phyloP scores from a whole-genome alignment of 2,797 vertebrate genomes.

The Tauraco hartlaubi region DNA sequence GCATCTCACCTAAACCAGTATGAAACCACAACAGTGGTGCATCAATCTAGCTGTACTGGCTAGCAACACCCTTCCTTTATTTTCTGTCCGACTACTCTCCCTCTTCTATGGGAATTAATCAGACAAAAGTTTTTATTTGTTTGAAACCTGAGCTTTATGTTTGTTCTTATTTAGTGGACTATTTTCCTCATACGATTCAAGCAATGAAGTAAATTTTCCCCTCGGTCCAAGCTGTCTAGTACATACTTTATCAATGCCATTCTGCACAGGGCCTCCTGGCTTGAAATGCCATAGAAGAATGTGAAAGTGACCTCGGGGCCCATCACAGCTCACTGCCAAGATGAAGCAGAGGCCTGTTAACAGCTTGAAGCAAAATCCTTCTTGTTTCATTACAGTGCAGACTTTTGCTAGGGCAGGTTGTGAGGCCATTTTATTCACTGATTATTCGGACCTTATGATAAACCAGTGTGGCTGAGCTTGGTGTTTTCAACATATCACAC shows the following conservation, averaged over 20 bases:
- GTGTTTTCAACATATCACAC: neutral
- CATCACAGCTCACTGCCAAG: neutral
- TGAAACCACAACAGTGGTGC: neutral
- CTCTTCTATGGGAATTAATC: neutral
- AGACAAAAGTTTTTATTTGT: neutral
- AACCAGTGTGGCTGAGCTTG: neutral
- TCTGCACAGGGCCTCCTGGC: neutral
- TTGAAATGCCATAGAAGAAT: neutral
- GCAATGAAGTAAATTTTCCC: neutral
- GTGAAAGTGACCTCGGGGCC: neutral
- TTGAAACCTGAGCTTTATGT: neutral
- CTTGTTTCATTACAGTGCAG: neutral
- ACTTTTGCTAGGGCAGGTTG: neutral
- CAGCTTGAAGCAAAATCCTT: constrained; percentile 7
- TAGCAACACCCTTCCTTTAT: neutral
- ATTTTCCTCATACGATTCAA: neutral
- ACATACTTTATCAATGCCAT: neutral
- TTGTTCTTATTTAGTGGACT: neutral
- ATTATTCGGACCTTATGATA: neutral
- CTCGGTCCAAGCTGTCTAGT: neutral
- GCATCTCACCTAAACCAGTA: neutral
- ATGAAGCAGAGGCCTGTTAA: neutral
- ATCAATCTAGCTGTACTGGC: neutral
- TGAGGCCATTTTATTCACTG: neutral
- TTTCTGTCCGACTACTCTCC: neutral